These are phyloP conservation scores for Melipona bicolor DNA, from an alignment of 2,888 invertebrate species.

Conservation along the genomic window DNA sequence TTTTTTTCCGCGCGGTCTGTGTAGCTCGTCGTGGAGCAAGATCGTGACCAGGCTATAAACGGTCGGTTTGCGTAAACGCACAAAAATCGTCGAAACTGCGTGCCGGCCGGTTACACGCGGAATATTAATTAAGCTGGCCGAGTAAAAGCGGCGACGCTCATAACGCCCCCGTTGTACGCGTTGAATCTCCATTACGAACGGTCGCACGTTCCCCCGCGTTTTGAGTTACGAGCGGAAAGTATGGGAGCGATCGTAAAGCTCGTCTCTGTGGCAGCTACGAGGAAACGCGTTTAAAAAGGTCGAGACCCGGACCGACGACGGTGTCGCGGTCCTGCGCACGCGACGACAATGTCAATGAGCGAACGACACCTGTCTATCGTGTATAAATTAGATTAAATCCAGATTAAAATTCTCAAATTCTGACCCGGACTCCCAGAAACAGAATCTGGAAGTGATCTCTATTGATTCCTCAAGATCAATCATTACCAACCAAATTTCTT, in stretches of 20 bases:
- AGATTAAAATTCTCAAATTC: too few relatives aligned
- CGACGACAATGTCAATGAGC: slow-evolving; percentile 52
- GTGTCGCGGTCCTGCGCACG: slow-evolving; percentile 30
- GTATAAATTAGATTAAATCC: background rate
- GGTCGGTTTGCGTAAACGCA: slow-evolving; percentile 73
- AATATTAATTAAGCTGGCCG: slow-evolving; percentile 68
- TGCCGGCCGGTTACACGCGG: slow-evolving; percentile 59
- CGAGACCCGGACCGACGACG: slow-evolving; percentile 25
- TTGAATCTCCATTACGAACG: slow-evolving; percentile 66
- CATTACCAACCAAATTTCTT: background rate
- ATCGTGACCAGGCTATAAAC: slow-evolving; percentile 76
- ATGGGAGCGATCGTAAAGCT: slow-evolving; percentile 69
- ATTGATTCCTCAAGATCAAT: background rate
- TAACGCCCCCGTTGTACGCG: slow-evolving; percentile 54
- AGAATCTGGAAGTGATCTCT: too few relatives aligned
- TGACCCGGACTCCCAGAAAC: too few relatives aligned
- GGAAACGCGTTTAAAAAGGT: slow-evolving; percentile 57
- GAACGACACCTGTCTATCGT: slow-evolving; percentile 15
- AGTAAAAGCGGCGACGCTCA: slow-evolving; percentile 36
- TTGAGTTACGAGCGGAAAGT: slow-evolving; percentile 70
- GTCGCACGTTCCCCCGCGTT: slow-evolving; percentile 65
- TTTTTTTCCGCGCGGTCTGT: background rate
- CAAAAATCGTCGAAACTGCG: slow-evolving; percentile 72
- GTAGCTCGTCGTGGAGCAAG: slow-evolving; percentile 29
- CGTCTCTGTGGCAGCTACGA: slow-evolving; percentile 30